Conservation (phyloP, 2,888 invertebrate species). For the Nasonia oneida region DNA sequence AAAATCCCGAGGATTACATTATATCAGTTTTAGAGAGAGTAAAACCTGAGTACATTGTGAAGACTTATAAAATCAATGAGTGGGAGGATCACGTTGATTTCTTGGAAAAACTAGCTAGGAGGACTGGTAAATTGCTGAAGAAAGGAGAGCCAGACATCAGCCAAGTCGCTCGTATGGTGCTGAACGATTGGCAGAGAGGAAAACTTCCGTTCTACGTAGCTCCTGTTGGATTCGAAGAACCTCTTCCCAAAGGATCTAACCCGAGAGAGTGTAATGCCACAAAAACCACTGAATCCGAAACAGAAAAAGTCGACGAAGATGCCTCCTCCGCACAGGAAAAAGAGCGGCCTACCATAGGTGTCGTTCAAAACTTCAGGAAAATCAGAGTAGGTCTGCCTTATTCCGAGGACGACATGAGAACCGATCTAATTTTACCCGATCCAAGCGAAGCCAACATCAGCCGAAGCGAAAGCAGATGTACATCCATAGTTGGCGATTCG, state of each 20-base stretch:
- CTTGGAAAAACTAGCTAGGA: constrained; percentile 92
- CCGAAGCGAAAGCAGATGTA: constrained; percentile 45
- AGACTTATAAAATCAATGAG: constrained; percentile 92
- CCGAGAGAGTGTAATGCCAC: constrained; percentile 41
- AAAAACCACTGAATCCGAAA: constrained; percentile 46
- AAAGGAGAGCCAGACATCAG: constrained; percentile 97
- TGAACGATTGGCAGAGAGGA: constrained; percentile 99
- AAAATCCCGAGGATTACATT: constrained; percentile 97
- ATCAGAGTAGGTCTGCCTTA: constrained; percentile 88
- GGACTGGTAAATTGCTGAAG: constrained; percentile 94
- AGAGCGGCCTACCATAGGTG: constrained; percentile 76
- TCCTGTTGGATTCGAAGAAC: constrained; percentile 89
- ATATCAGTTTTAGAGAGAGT: constrained; percentile 92
- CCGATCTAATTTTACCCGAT: constrained; percentile 64
- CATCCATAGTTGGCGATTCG: constrained; percentile 42
- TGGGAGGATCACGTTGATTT: constrained; percentile 94
- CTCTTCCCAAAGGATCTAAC: constrained; percentile 80
- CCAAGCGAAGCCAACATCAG: constrained; percentile 48
- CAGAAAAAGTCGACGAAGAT: constrained; percentile 9
- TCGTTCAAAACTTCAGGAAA: constrained; percentile 91
- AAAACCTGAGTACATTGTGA: constrained; percentile 91
- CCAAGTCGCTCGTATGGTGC: constrained; percentile 94
- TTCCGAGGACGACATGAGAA: constrained; percentile 82
- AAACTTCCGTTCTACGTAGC: constrained; percentile 96
- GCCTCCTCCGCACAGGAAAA: constrained; percentile 62